Conservation (phyloP, 2,113 vertebrate species). For the Phalacrocorax brasilianus region DNA sequence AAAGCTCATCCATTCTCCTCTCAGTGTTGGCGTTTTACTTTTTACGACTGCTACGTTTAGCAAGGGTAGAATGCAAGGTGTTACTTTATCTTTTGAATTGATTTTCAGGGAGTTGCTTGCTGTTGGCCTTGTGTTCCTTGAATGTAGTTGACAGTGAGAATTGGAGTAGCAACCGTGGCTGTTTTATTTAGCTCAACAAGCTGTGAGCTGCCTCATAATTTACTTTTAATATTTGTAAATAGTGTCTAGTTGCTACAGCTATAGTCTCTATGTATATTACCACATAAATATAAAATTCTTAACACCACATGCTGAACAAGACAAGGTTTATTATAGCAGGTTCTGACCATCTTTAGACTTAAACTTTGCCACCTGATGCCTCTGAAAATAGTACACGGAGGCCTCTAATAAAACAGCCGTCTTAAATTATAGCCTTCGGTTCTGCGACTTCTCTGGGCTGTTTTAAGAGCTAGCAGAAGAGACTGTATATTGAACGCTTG, state of each 20-base stretch:
- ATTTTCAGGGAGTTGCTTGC: background rate
- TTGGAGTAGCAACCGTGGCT: background rate
- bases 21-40: conserved; percentile 8
- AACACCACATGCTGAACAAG: background rate
- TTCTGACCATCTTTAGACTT: conserved; percentile 61
- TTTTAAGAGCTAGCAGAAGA: background rate
- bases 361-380: conserved; percentile 37
- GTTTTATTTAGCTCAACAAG: background rate
- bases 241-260: conserved; percentile 55
- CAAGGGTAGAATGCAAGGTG: background rate
- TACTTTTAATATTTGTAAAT: conserved; percentile 37
- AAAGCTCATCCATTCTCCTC: background rate
- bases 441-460: background rate
- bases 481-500: background rate
- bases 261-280: conserved; percentile 32
- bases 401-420: conserved; percentile 26
- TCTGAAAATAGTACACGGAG: conserved; percentile 49
- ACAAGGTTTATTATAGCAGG: conserved; percentile 16
- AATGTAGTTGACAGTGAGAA: background rate
- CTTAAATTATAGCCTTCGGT: conserved; percentile 16
- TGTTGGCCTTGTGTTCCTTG: background rate
- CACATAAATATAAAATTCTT: background rate
- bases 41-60: background rate
- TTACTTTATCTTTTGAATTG: background rate
- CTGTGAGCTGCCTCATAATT: background rate